Evolutionary conservation across 1,140 invertebrate genomes (phyloP).

Genomic region (Macrostomum lignano): DNA sequence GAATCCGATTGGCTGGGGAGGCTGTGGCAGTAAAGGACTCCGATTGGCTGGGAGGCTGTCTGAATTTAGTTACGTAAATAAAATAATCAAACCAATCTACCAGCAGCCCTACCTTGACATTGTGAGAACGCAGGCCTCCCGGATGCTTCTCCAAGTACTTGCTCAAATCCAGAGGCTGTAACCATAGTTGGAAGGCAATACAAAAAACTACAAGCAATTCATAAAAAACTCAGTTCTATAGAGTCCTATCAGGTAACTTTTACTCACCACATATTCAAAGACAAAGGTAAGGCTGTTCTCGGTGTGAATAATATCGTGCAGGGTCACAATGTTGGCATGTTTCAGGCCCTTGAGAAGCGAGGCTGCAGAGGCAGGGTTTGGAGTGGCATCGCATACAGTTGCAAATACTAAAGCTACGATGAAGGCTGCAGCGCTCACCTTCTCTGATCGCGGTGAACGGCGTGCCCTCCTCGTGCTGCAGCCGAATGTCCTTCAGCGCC

Average conservation of each 20-base stretch:
- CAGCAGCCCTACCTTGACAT: conserved; percentile 40
- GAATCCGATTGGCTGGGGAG: no score
- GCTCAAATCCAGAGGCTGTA: conserved; percentile 70
- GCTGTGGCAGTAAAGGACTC: no score
- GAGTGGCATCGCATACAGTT: no score
- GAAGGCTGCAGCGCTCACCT: conserved; percentile 23
- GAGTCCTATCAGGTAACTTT: no score
- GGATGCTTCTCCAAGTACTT: conserved; percentile 84
- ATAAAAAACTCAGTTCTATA: no score
- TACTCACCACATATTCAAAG: conserved; percentile 87
- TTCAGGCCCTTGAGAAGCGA: conserved; percentile 78
- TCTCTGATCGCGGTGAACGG: conserved; percentile 91
- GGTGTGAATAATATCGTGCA: conserved; percentile 90
- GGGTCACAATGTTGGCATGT: conserved; percentile 81
- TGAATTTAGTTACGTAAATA: no score
- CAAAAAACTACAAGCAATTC: no score
- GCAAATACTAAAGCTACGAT: no score
- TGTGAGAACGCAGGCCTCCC: conserved; percentile 56
- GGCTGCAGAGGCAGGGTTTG: no score
- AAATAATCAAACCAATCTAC: no score
- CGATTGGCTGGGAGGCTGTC: no score
- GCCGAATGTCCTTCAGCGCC: conserved; percentile 79
- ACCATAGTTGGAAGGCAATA: no score
- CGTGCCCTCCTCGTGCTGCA: conserved; percentile 85
- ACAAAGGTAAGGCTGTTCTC: conserved; percentile 80